phyloP scores from a whole-genome alignment of 2,113 vertebrate genomes.

The Eclectus roratus region DNA sequence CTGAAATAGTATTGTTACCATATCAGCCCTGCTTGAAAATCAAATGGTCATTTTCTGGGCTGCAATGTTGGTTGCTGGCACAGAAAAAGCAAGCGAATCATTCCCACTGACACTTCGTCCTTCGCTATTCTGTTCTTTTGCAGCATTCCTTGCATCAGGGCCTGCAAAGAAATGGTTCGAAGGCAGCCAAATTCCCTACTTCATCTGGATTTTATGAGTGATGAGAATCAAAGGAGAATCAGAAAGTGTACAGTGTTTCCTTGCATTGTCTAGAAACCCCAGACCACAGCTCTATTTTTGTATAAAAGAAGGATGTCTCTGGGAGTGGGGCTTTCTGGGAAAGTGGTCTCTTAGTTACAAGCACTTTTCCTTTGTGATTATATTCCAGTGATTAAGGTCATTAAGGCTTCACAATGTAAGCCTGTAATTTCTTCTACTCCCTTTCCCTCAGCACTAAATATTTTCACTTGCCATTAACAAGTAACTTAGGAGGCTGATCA shows the following conservation, averaged over 20 bases:
- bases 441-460: background rate
- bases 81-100: background rate
- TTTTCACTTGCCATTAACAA: background rate
- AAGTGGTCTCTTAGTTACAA: background rate
- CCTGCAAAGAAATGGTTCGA: background rate
- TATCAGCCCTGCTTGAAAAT: background rate
- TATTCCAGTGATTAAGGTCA: background rate
- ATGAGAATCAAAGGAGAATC: background rate
- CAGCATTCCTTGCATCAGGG: background rate
- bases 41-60: background rate
- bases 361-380: background rate
- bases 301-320: background rate
- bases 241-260: background rate
- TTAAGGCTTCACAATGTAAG: background rate
- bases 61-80: background rate
- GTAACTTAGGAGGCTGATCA: background rate
- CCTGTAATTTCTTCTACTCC: background rate
- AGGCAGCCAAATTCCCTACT: background rate
- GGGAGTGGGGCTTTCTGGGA: background rate
- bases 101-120: background rate
- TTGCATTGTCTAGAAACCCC: background rate
- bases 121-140: background rate
- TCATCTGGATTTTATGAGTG: background rate
- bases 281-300: background rate
- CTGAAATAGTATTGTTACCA: background rate